Evolutionary conservation across 2,888 invertebrate species (phyloP).

Genomic region (Melitaea athalia): DNA sequence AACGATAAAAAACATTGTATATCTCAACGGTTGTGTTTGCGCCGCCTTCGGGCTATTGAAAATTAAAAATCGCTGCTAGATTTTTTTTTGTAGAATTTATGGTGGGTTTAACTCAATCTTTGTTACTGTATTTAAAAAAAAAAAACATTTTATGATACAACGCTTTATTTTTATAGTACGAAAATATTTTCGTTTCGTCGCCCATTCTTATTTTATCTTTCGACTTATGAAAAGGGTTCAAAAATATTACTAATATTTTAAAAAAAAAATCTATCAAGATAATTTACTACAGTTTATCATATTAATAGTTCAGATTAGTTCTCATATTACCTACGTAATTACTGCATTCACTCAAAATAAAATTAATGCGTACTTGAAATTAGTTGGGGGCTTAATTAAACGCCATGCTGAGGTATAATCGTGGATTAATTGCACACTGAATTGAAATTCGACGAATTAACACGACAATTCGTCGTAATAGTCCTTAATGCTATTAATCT

Average conservation of each 20-base stretch:
- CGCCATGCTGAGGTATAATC: conserved; percentile 60
- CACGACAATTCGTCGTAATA: conserved; percentile 59
- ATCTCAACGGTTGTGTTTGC: conserved; percentile 63
- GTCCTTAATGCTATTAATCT: conserved; percentile 14
- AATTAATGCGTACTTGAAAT: conserved; percentile 61
- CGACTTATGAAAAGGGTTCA: neutral
- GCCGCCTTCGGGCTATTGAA: conserved; percentile 72
- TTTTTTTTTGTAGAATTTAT: conserved; percentile 63
- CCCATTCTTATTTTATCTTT: conserved; percentile 2
- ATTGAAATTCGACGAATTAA: conserved; percentile 62
- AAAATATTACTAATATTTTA: neutral
- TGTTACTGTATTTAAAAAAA: conserved; percentile 47
- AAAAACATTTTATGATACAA: conserved; percentile 28
- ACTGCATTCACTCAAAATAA: conserved; percentile 46
- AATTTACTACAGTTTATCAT: neutral
- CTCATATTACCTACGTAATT: neutral
- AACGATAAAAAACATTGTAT: conserved; percentile 61
- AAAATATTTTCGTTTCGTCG: conserved; percentile 5
- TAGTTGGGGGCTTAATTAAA: conserved; percentile 66
- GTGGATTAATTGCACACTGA: conserved; percentile 63
- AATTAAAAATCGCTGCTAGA: conserved; percentile 73
- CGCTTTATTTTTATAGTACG: conserved; percentile 13
- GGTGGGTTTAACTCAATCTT: conserved; percentile 56
- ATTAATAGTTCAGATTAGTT: neutral
- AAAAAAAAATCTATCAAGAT: neutral